Conservation (phyloP, 2,888 invertebrate genomes). For the Callimorpha dominula region DNA sequence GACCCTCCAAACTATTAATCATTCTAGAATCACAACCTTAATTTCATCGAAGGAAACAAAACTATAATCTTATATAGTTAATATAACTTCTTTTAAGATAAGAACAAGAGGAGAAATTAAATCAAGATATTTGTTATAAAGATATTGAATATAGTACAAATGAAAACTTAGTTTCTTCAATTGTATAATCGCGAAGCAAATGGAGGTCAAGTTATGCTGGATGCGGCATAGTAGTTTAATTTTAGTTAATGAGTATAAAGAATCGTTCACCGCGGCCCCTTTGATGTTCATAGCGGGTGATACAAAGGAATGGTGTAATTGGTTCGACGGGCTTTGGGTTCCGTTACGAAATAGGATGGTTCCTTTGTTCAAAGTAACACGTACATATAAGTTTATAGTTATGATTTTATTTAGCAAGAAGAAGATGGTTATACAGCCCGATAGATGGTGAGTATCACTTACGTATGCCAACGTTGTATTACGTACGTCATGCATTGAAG, state of each 20-base stretch:
- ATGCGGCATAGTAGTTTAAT: constrained; percentile 62
- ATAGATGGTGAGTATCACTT: too few species aligned
- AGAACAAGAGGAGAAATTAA: not conserved
- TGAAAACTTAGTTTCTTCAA: constrained; percentile 47
- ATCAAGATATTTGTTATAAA: not conserved
- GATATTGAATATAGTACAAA: not conserved
- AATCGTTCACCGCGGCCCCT: constrained; percentile 82
- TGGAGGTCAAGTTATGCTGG: constrained; percentile 60
- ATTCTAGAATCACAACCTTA: not conserved
- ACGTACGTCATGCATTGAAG: too few species aligned
- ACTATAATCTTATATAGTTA: not conserved
- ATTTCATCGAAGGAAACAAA: not conserved
- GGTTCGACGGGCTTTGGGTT: constrained; percentile 61
- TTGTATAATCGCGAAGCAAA: constrained; percentile 28
- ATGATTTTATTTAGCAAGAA: too few species aligned
- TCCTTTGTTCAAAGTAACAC: constrained; percentile 22
- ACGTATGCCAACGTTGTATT: too few species aligned
- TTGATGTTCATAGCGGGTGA: constrained; percentile 73
- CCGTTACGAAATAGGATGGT: constrained; percentile 43
- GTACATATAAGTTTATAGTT: not conserved
- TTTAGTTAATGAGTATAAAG: constrained; percentile 79
- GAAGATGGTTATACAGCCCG: not conserved
- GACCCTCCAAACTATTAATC: constrained; percentile 28
- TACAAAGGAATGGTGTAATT: constrained; percentile 75
- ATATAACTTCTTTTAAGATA: not conserved